Percentiles rank a stretch among this genome's conserved stretches.
Conservation (phyloP, 2,113 vertebrate genomes). For the Macroglossus sobrinus region DNA sequence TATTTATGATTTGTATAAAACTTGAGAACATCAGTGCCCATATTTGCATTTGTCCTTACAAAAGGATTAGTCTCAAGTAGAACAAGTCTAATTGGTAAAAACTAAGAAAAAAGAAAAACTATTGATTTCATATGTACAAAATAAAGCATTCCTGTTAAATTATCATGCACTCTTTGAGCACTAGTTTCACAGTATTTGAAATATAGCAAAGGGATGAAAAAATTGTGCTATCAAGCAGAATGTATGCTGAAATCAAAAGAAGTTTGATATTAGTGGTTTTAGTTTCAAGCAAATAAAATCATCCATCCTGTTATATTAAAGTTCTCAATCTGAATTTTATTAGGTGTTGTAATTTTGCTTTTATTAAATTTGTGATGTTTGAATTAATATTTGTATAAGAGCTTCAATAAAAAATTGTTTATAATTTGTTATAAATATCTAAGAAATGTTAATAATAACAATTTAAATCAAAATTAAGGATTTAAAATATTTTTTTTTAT, state of each 20-base stretch:
- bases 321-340: background rate
- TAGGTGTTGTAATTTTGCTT: background rate
- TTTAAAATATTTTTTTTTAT: slow-evolving; percentile 24
- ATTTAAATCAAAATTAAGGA: background rate
- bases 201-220: background rate
- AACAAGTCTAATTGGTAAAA: background rate
- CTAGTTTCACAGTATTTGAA: background rate
- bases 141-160: background rate
- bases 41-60: background rate
- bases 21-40: background rate
- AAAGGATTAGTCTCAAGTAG: background rate
- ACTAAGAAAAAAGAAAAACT: background rate
- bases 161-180: background rate
- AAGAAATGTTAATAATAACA: background rate
- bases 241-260: background rate
- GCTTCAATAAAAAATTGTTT: background rate
- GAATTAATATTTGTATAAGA: background rate
- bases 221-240: background rate
- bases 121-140: background rate
- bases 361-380: slow-evolving; percentile 28
- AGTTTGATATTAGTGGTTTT: background rate
- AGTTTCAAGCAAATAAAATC: background rate
- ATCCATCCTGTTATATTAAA: background rate
- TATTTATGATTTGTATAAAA: background rate
- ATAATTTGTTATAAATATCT: background rate